Percentiles rank a stretch among this genome's conserved stretches.
These are phyloP conservation scores for Paedocypris micromegethes DNA, from an alignment of 2,797 vertebrate genomes.

Conservation along the genomic window DNA sequence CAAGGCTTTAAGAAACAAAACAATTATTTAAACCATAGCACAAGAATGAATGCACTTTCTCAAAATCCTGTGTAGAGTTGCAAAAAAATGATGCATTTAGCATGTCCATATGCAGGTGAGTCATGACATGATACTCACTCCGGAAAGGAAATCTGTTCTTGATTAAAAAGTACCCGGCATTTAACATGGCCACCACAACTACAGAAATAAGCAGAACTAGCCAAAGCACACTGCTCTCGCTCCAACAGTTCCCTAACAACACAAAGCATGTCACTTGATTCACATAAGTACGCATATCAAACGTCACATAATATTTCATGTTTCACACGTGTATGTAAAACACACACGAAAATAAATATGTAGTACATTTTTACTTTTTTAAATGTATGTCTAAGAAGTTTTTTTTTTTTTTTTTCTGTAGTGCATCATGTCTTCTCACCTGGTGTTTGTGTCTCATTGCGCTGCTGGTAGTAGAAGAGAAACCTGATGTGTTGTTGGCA, in stretches of 20 bases:
- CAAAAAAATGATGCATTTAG: not conserved
- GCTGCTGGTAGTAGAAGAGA: slow-evolving; percentile 52
- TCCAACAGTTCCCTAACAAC: slow-evolving; percentile 47
- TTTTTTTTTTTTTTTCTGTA: not conserved
- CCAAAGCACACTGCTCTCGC: slow-evolving; percentile 66
- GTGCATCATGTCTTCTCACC: slow-evolving; percentile 17
- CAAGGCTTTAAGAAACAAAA: too few relatives aligned
- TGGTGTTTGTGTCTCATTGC: slow-evolving; percentile 50
- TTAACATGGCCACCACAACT: slow-evolving; percentile 52
- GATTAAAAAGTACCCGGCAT: slow-evolving; percentile 53
- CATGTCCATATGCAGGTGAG: not conserved
- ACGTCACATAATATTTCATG: not conserved
- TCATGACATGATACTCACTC: slow-evolving; percentile 51
- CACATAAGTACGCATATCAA: not conserved
- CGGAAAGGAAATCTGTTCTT: not conserved
- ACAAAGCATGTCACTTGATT: not conserved
- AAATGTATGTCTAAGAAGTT: slow-evolving; percentile 17
- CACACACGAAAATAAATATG: too few relatives aligned
- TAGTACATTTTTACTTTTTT: not conserved
- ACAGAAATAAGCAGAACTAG: slow-evolving; percentile 69
- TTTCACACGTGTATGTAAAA: not conserved
- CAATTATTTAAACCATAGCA: too few relatives aligned
- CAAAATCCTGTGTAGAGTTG: too few relatives aligned
- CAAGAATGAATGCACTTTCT: too few relatives aligned
- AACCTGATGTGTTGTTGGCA: slow-evolving; percentile 52